Evolutionary conservation across 2,888 invertebrate genomes (phyloP).

Genomic region (Lasioglossum pauxillum): DNA sequence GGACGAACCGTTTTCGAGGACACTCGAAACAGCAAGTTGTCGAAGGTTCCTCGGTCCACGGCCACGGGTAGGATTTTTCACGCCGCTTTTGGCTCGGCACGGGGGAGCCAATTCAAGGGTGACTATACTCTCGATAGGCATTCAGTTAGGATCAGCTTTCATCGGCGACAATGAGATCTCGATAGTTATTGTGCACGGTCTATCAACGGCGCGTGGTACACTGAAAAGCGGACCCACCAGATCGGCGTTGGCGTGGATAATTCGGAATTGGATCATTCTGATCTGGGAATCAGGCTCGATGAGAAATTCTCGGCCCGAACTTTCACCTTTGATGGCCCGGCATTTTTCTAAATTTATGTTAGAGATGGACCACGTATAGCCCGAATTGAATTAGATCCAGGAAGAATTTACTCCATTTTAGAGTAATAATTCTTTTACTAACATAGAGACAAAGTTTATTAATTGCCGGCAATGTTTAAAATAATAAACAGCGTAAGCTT

Average conservation of each 20-base stretch:
- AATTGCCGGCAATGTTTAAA: background rate
- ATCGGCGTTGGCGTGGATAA: constrained; percentile 71
- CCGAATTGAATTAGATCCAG: background rate
- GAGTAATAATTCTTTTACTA: background rate
- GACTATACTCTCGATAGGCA: constrained; percentile 59
- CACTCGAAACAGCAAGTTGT: constrained; percentile 24
- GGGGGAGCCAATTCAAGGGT: constrained; percentile 49
- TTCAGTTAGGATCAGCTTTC: constrained; percentile 74
- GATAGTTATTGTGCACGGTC: constrained; percentile 74
- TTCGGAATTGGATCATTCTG: constrained; percentile 78
- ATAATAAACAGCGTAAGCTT: background rate
- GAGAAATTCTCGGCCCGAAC: background rate
- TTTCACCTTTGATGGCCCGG: background rate
- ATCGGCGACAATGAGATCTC: constrained; percentile 74
- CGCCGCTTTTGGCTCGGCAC: constrained; percentile 28
- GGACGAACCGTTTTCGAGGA: constrained; percentile 16
- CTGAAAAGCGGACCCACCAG: constrained; percentile 61
- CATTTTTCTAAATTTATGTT: background rate
- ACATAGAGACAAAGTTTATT: background rate
- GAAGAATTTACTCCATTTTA: background rate
- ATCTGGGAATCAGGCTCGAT: constrained; percentile 65
- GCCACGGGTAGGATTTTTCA: constrained; percentile 57
- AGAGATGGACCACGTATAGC: background rate
- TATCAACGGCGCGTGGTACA: constrained; percentile 71
- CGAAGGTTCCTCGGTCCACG: constrained; percentile 4